A percentile compares a stretch with the other conserved stretches of the same genome.
phyloP scores from a whole-genome alignment of 64 coral and sea anemone genomes.

The Montipora efflorescens region DNA sequence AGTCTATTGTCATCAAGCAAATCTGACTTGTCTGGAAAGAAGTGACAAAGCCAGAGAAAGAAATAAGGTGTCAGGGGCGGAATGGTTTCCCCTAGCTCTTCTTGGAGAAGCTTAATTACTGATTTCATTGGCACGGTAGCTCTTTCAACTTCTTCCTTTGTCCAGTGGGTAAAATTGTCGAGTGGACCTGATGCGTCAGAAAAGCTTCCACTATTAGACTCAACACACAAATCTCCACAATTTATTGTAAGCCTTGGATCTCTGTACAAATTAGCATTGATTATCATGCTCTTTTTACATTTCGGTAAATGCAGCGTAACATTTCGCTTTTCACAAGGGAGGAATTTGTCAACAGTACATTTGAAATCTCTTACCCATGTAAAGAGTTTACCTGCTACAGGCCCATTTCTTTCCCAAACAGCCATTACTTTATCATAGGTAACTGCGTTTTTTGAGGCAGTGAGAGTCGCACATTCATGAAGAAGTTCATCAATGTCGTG shows the following conservation, averaged over 20 bases:
- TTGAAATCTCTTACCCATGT: constrained; percentile 3
- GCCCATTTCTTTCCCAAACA: constrained; percentile 8
- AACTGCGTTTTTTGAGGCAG: neutral
- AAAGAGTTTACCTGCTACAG: constrained; percentile 44
- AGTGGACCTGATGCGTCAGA: neutral
- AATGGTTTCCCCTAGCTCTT: constrained; percentile 18
- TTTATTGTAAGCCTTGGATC: constrained; percentile 16
- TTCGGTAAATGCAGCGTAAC: constrained; percentile 50
- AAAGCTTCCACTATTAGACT: neutral
- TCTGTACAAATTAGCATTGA: constrained; percentile 11
- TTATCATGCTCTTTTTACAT: constrained; percentile 26
- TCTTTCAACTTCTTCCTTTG: neutral
- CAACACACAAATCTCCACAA: constrained; percentile 51
- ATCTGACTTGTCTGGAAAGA: neutral
- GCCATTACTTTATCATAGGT: constrained; percentile 18
- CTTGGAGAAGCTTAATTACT: neutral
- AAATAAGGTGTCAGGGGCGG: constrained; percentile 4
- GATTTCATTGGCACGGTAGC: constrained; percentile 6
- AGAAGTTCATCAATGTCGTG: neutral
- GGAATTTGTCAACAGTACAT: neutral
- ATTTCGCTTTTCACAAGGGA: neutral
- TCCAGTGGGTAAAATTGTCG: constrained; percentile 9
- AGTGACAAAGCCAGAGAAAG: constrained; percentile 40
- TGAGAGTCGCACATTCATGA: neutral
- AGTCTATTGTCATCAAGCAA: constrained; percentile 10